phyloP scores from a whole-genome alignment of 1,140 invertebrate genomes.

The Drosophila grimshawi region DNA sequence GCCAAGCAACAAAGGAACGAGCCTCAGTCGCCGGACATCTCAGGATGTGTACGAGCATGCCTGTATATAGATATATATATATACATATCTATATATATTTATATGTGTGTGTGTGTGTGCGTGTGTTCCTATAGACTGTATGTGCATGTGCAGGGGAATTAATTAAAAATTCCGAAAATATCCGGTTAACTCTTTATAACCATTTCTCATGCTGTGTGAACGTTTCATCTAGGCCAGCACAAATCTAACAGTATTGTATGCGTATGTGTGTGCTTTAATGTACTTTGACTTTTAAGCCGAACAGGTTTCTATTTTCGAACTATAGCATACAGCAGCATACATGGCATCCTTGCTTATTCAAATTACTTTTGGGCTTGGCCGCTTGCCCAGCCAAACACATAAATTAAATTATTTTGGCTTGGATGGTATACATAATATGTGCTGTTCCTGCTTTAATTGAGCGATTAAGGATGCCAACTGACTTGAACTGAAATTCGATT shows the following conservation, averaged over 20 bases:
- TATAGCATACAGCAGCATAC: constrained; percentile 1
- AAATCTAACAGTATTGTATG: constrained; percentile 39
- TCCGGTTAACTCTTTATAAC: constrained; percentile 82
- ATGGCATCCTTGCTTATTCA: constrained; percentile 18
- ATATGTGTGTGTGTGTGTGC: constrained; percentile 7
- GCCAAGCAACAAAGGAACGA: constrained; percentile 62
- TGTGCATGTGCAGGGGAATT: constrained; percentile 61
- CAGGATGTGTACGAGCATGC: constrained; percentile 51
- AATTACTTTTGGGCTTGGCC: constrained; percentile 43
- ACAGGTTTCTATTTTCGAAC: constrained; percentile 23
- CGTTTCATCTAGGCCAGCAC: constrained; percentile 51
- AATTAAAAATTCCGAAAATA: constrained; percentile 83
- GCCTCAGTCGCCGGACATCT: constrained; percentile 39
- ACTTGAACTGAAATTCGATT: not conserved
- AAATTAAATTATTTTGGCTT: constrained; percentile 53
- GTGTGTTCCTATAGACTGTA: constrained; percentile 2
- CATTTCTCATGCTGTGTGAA: constrained; percentile 72
- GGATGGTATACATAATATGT: constrained; percentile 64
- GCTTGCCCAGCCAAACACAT: constrained; percentile 50
- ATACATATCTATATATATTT: no score
- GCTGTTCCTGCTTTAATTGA: constrained; percentile 63
- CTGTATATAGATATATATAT: not conserved
- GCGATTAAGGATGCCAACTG: constrained; percentile 25
- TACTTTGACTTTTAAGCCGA: constrained; percentile 54
- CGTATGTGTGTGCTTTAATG: constrained; percentile 50